Evolutionary conservation across 2,888 invertebrate genomes (phyloP).

Genomic region (Stenurella melanura): DNA sequence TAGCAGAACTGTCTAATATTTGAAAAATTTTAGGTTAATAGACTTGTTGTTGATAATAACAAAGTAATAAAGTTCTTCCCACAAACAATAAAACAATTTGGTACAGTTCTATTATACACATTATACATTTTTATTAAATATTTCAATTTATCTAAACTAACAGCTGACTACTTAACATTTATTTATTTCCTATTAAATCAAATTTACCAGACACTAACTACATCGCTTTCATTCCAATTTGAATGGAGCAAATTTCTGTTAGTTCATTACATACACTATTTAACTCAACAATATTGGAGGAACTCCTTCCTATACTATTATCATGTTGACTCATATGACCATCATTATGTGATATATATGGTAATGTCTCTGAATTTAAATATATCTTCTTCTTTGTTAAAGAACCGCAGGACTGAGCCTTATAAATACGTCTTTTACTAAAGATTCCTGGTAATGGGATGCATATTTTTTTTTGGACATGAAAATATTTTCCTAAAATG

Average conservation of each 20-base stretch:
- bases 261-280: conserved; percentile 73
- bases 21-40: too few relatives aligned
- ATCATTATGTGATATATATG: conserved; percentile 70
- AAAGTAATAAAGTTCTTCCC: too few relatives aligned
- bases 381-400: conserved; percentile 74
- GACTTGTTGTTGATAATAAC: too few relatives aligned
- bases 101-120: conserved; percentile 30
- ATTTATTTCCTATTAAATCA: background rate
- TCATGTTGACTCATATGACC: conserved; percentile 76
- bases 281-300: conserved; percentile 67
- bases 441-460: conserved; percentile 78
- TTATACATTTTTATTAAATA: conserved; percentile 27
- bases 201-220: conserved; percentile 76
- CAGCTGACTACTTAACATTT: conserved; percentile 7
- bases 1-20: too few relatives aligned
- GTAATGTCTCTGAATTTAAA: conserved; percentile 38
- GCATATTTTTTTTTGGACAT: conserved; percentile 80
- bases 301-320: conserved; percentile 63
- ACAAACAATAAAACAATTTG: background rate
- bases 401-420: conserved; percentile 80
- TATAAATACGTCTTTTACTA: conserved; percentile 76
- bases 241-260: conserved; percentile 75
- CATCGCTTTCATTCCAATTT: conserved; percentile 77
- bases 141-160: conserved; percentile 19
- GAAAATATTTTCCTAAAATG: conserved; percentile 81